Percentiles rank a stretch among this genome's conserved stretches.
Conservation (phyloP, 2,113 vertebrate species). For the Propithecus coquereli region DNA sequence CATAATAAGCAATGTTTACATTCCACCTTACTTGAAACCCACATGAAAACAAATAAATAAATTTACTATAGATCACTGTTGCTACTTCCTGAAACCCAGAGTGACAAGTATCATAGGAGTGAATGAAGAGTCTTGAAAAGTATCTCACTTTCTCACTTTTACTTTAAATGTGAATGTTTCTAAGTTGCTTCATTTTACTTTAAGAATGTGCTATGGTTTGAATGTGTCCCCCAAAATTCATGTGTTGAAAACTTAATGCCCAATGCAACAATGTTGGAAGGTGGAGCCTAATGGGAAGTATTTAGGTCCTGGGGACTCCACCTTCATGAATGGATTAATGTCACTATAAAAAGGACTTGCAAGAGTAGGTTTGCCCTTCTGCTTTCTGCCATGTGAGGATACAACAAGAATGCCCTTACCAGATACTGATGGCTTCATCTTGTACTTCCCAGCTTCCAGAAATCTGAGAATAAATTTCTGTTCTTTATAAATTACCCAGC, state of each 20-base stretch:
- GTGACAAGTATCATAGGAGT: not conserved
- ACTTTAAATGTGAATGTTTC: not conserved
- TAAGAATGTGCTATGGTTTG: not conserved
- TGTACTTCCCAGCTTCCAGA: too few species aligned
- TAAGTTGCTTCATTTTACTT: not conserved
- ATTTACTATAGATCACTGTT: not conserved
- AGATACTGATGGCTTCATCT: too few species aligned
- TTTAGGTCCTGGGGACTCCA: too few species aligned
- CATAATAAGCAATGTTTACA: not conserved
- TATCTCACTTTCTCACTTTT: not conserved
- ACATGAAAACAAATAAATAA: not conserved
- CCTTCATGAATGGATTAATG: too few species aligned
- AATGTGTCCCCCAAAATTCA: too few species aligned
- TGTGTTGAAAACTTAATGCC: too few species aligned
- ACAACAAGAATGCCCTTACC: too few species aligned
- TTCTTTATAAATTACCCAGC: not conserved
- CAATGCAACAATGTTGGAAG: too few species aligned
- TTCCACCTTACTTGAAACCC: not conserved
- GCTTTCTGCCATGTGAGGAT: too few species aligned
- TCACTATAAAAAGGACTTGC: too few species aligned
- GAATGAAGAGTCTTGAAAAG: not conserved
- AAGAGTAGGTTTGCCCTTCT: too few species aligned
- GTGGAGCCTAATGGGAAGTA: too few species aligned
- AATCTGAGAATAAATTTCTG: not conserved
- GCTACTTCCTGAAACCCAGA: not conserved